These are phyloP conservation scores for Cherax quadricarinatus DNA, from an alignment of 1,140 invertebrate genomes.

Conservation along the genomic window DNA sequence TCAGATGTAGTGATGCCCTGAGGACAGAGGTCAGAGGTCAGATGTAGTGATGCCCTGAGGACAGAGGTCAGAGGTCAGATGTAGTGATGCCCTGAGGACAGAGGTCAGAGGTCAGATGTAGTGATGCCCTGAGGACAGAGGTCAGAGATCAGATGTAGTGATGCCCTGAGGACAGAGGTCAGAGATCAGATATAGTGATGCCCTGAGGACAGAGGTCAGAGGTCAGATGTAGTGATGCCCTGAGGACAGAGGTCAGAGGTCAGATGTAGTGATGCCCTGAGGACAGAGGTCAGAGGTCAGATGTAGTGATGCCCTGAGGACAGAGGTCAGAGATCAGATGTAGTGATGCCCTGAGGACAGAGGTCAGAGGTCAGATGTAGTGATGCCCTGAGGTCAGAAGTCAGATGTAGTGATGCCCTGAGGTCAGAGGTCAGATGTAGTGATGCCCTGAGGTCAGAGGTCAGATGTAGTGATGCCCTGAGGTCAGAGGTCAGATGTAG, in stretches of 20 bases:
- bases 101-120: background rate
- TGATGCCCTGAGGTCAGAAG: no score
- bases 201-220: constrained; percentile 69
- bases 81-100: constrained; percentile 75
- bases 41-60: constrained; percentile 74
- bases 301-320: constrained; percentile 74
- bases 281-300: background rate
- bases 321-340: background rate
- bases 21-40: background rate
- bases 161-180: constrained; percentile 75
- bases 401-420: constrained; percentile 77
- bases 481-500: background rate
- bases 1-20: constrained; percentile 74
- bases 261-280: constrained; percentile 74
- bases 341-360: constrained; percentile 75
- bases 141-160: background rate
- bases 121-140: constrained; percentile 75
- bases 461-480: constrained; percentile 77
- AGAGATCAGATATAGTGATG: constrained; percentile 69
- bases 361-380: background rate
- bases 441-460: no score
- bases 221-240: constrained; percentile 74
- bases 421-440: background rate
- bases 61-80: background rate
- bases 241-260: background rate